phyloP scores from a whole-genome alignment of 2,113 vertebrate genomes.

The Acrocephalus kingi region DNA sequence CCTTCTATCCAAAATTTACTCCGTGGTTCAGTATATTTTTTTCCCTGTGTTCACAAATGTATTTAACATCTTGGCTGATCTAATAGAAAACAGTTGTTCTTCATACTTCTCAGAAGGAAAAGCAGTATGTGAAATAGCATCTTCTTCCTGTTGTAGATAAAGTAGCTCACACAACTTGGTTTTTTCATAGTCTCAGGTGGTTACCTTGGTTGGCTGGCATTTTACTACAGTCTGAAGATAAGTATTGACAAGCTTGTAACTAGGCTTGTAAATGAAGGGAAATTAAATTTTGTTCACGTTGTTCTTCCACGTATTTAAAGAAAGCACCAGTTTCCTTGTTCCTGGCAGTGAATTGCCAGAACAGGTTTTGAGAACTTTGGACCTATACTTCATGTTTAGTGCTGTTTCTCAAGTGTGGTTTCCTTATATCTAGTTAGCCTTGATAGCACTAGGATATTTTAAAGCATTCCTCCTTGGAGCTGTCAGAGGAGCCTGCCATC shows the following conservation, averaged over 20 bases:
- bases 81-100: not conserved
- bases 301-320: not conserved
- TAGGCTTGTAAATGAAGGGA: not conserved
- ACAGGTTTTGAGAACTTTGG: slow-evolving; percentile 1
- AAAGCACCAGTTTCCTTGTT: not conserved
- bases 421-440: not conserved
- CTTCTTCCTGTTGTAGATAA: not conserved
- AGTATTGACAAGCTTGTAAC: not conserved
- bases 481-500: not conserved
- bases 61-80: not conserved
- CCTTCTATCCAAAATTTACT: not conserved
- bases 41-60: not conserved
- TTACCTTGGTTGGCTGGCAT: not conserved
- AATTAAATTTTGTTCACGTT: not conserved
- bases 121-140: not conserved
- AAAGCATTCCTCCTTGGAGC: not conserved
- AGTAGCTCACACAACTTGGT: not conserved
- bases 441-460: not conserved
- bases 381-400: not conserved
- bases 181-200: not conserved
- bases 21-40: not conserved
- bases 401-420: not conserved
- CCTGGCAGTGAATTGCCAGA: not conserved
- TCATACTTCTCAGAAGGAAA: not conserved
- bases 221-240: not conserved